A percentile compares a stretch with the other conserved stretches of the same genome.
Conservation (phyloP, 2,113 vertebrate genomes). For the Capreolus pygargus region DNA sequence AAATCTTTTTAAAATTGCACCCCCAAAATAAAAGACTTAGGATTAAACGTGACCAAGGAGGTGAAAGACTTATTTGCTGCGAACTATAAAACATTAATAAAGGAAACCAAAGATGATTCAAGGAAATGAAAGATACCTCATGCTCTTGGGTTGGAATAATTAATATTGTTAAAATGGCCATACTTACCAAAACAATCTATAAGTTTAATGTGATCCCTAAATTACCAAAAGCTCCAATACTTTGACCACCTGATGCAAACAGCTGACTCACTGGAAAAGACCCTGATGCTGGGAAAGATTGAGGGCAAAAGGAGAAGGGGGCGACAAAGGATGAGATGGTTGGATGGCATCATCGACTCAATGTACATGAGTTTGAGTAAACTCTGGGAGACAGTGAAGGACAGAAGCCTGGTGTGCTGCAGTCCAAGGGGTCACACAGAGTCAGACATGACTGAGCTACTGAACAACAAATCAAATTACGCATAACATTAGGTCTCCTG, state of each 20-base stretch:
- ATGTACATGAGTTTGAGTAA: not conserved
- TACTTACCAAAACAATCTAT: not conserved
- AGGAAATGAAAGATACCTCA: not conserved
- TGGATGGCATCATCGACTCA: not conserved
- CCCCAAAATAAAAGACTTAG: not conserved
- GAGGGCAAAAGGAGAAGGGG: not conserved
- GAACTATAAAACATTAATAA: not conserved
- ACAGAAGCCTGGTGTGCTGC: not conserved
- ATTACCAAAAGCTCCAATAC: not conserved
- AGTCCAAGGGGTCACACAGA: not conserved
- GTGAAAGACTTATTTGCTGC: not conserved
- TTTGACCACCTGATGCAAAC: not conserved
- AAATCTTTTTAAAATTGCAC: not conserved
- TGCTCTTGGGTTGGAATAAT: not conserved
- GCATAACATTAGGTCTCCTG: not conserved
- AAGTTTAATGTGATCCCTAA: not conserved
- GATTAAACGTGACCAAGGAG: not conserved
- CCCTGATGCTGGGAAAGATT: not conserved
- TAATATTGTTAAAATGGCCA: not conserved
- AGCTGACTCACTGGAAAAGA: not conserved
- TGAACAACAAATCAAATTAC: not conserved
- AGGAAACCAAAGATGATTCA: not conserved
- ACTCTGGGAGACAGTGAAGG: not conserved
- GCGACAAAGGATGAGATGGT: not conserved
- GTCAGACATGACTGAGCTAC: not conserved